A percentile compares a stretch with the other conserved stretches of the same genome.
Evolutionary conservation across 2,888 invertebrate species (phyloP).

Genomic region (Diarsia mendica): DNA sequence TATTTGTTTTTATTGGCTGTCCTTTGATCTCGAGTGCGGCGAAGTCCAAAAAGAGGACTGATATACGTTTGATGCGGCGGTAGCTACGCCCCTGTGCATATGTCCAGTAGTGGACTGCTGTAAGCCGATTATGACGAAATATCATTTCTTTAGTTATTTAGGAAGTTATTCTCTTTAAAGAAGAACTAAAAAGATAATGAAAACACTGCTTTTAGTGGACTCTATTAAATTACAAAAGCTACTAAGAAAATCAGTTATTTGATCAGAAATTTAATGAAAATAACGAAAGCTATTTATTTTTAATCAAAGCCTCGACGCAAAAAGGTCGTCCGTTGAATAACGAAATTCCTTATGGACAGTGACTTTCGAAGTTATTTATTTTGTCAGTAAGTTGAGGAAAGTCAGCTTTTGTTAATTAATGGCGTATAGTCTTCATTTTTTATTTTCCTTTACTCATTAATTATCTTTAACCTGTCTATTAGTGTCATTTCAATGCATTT

Average conservation of each 20-base stretch:
- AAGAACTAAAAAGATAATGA: slow-evolving; percentile 5
- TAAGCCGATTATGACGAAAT: background rate
- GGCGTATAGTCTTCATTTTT: background rate
- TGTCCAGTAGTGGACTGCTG: background rate
- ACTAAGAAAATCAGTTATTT: slow-evolving; percentile 10
- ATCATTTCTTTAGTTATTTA: too few relatives aligned
- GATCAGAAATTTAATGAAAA: slow-evolving; percentile 34
- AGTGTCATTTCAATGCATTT: background rate
- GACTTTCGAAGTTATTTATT: slow-evolving; percentile 10
- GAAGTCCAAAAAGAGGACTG: too few relatives aligned
- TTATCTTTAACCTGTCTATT: background rate
- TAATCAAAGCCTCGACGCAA: slow-evolving; percentile 9
- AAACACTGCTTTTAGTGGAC: background rate
- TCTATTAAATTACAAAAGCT: slow-evolving; percentile 9
- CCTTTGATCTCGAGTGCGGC: too few relatives aligned
- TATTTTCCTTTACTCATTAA: background rate
- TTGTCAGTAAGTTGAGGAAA: slow-evolving; percentile 1
- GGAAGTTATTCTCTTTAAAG: background rate
- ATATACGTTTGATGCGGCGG: too few relatives aligned
- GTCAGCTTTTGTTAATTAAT: background rate
- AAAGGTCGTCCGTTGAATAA: slow-evolving; percentile 8
- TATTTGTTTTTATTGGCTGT: too few relatives aligned
- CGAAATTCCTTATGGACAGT: slow-evolving; percentile 9
- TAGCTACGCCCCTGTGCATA: too few relatives aligned
- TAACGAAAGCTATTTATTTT: slow-evolving; percentile 28